These are phyloP conservation scores for Tethya wilhelma DNA, from an alignment of 37 sponge, comb jelly and placozoan species.

Conservation along the genomic window DNA sequence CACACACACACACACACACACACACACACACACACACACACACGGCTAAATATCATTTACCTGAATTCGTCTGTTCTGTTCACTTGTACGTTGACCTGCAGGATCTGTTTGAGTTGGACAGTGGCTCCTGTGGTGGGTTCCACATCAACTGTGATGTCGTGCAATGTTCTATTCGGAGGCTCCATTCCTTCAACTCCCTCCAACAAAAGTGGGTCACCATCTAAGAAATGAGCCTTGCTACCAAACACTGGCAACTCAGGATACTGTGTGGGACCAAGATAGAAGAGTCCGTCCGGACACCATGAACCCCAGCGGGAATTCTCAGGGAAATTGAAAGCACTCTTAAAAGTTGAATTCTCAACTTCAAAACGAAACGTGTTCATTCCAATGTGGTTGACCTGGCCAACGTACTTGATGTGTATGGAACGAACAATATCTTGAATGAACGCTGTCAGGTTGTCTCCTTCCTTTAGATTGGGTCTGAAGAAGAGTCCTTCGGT, in stretches of 20 bases:
- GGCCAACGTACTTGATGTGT: constrained; percentile 38
- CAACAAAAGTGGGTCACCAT: constrained; percentile 62
- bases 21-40: constrained; percentile 37
- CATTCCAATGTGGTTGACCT: constrained; percentile 46
- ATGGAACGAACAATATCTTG: constrained; percentile 79
- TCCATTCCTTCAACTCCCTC: constrained; percentile 45
- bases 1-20: constrained; percentile 37
- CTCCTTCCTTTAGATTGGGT: constrained; percentile 63
- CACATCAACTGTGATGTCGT: constrained; percentile 65
- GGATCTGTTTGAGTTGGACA: constrained; percentile 29
- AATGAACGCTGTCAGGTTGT: constrained; percentile 65
- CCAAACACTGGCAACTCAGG: constrained; percentile 73
- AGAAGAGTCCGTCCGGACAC: constrained; percentile 75
- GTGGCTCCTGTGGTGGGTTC: constrained; percentile 79
- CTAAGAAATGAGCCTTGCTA: constrained; percentile 88
- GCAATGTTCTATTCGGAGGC: constrained; percentile 34
- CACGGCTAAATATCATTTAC: constrained; percentile 7
- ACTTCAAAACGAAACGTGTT: constrained; percentile 59
- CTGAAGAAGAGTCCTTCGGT: constrained; percentile 90
- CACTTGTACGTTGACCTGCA: constrained; percentile 70
- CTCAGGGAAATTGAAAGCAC: constrained; percentile 30
- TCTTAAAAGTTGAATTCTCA: constrained; percentile 37
- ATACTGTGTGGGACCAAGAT: constrained; percentile 57
- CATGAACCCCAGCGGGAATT: constrained; percentile 70
- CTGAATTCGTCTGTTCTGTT: constrained; percentile 20